Evolutionary conservation across 2,888 invertebrate genomes (phyloP), one percentile per base, ranked within the genome.

Genomic region (Machimus rusticus): DNA sequence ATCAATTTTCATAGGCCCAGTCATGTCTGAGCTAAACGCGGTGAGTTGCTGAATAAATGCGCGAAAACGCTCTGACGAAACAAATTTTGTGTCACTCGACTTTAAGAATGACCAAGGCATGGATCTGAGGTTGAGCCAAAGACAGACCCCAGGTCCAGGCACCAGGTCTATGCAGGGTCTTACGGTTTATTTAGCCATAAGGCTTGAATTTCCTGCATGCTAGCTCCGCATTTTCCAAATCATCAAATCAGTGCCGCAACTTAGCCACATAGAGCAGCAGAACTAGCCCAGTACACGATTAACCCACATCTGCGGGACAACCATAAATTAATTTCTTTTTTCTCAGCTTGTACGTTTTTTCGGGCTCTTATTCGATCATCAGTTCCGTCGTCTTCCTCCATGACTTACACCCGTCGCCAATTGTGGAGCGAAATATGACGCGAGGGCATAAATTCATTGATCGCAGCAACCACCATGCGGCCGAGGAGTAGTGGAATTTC

Each of bases 261-360:
- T 43, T 37, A 34, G 74, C 76, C 51, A 5, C 37, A 51, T 51
- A 6, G 51, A 19, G 51, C 51, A 55, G 31, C 34, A 84, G 90
- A 91, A 90, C 91, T 92, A 91, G 91, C 91, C 91, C 90, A 92
- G 91, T 92, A 92, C 92, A 92, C 93, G 92, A 92, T 92, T 92
- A 92, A 92, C 92, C 92, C 92, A 92, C 93, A 92, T 92, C 92
- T 92, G 90, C 91, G 92, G 91, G 91, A 92, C 92, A 91, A 91
- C 92, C 92, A 92, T 92, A 92, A 92, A 92, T 92, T 92, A 92
- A 82, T 81, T 87, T 74, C 46, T 79, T n/a, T 66, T 81, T 46
- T 87, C 43, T 86, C 14, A 12, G 31, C n/a, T 86, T 3, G n/a
- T 66, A 28, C 34, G 31, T 82, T 77, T 86, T 77, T 77, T 46